Evolutionary conservation across 2,888 invertebrate species (phyloP).

Genomic region (Melipona bicolor): DNA sequence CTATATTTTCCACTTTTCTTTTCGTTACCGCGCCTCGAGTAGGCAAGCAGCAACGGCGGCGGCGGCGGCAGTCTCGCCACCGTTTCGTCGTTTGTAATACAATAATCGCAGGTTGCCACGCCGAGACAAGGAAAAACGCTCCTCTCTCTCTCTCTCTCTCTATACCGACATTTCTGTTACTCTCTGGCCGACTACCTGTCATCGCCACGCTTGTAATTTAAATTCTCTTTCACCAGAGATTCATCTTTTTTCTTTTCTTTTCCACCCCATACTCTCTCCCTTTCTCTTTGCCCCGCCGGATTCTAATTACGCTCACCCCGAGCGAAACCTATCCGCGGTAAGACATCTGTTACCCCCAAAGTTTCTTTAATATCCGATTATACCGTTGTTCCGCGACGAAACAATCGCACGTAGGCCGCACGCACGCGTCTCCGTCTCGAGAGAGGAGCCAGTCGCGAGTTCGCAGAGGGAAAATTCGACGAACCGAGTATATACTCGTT

Average conservation of each 20-base stretch:
- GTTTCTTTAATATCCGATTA: conserved; percentile 30
- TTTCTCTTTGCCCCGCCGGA: neutral
- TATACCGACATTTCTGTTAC: neutral
- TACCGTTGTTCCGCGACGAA: neutral
- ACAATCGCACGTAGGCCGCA: neutral
- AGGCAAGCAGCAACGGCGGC: too few species aligned
- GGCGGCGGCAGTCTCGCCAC: neutral
- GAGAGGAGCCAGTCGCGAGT: neutral
- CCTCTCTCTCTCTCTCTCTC: neutral
- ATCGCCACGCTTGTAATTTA: conserved; percentile 57
- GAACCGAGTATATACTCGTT: too few species aligned
- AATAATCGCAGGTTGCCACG: conserved; percentile 48
- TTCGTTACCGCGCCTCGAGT: too few species aligned
- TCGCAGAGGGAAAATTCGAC: neutral
- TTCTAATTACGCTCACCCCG: conserved; percentile 45
- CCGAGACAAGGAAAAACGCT: conserved; percentile 5
- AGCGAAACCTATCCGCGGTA: conserved; percentile 23
- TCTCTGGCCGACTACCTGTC: conserved; percentile 41
- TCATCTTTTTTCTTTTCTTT: neutral
- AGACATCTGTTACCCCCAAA: neutral
- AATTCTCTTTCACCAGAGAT: conserved; percentile 40
- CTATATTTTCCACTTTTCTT: neutral
- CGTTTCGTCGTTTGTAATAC: conserved; percentile 34
- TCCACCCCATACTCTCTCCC: neutral
- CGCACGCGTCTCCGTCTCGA: neutral